Evolutionary conservation across 2,113 vertebrate genomes (phyloP), one percentile per base, ranked within the genome.

Genomic region (Zootoca vivipara): DNA sequence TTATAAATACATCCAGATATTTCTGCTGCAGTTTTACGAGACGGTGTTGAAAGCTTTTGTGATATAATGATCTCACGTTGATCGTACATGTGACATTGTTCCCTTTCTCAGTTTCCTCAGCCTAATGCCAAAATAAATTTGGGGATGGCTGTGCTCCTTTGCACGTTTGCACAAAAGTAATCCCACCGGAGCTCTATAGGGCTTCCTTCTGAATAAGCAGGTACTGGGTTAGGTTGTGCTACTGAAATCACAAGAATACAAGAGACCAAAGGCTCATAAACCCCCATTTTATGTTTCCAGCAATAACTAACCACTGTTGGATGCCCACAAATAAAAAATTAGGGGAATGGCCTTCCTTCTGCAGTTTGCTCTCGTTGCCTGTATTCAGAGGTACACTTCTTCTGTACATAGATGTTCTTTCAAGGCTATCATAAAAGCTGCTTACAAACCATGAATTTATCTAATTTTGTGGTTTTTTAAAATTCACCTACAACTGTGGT

Each of bases 51-150:
- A 96, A 96, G 90, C 87, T 88, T 93, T 91, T 94, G 92, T 94
- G 89, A 93, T 84, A 91, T 90, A 95, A 96, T 94, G 94, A 92
- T 94, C 93, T 93, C 94, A 89, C 92, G 85, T 0, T 0, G 89
- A 52, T 85, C 30, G 65, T 82, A 82, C 33, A 24, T 90, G 89
- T 85, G 88, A 40, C 74, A 26, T 87, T 87, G 84, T 77, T 77
- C 84, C 58, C 89, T 81, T 82, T 72, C 86, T 91, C 85, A 91
- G 85, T 91, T 96, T 96, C 80, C 92, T 92, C 90, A 90, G 92
- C 35, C 90, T 94, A 93, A 95, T 95, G 95, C 91, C 91, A 92
- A 82, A 93, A 92, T 94, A 92, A 95, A 95, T 88, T 94, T 78
- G 77, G n/a, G 13, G 35, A 64, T 20, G 35, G 35, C 84, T 65